A percentile compares a stretch with the other conserved stretches of the same genome.
These are phyloP conservation scores for Papilio dardanus DNA, from an alignment of 1,140 invertebrate genomes.

Conservation along the genomic window DNA sequence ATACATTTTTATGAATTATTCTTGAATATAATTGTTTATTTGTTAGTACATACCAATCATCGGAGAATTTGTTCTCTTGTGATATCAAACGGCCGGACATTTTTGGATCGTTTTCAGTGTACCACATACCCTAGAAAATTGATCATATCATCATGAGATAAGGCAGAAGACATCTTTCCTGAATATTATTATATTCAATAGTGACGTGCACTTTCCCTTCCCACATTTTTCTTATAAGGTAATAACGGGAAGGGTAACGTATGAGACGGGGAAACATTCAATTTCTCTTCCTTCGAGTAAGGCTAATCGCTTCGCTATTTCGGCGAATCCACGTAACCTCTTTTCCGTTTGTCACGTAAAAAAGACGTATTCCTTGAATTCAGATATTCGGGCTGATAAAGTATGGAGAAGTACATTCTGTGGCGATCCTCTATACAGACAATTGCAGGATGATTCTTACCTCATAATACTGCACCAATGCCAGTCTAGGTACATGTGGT, in stretches of 20 bases:
- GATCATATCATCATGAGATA: not conserved
- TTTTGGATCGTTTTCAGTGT: conserved; percentile 78
- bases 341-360: too few relatives aligned
- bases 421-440: too few relatives aligned
- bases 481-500: conserved; percentile 70
- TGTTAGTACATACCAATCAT: conserved; percentile 69
- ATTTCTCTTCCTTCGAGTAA: too few relatives aligned
- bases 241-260: too few relatives aligned
- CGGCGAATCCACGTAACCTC: too few relatives aligned
- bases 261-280: too few relatives aligned
- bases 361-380: not conserved
- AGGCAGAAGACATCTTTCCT: not conserved
- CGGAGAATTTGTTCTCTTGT: conserved; percentile 81
- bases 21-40: not conserved
- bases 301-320: too few relatives aligned
- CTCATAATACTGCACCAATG: conserved; percentile 84
- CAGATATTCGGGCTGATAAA: too few relatives aligned
- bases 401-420: too few relatives aligned
- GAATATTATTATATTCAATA: too few relatives aligned
- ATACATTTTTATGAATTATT: not conserved
- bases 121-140: conserved; percentile 82
- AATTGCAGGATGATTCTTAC: conserved; percentile 49
- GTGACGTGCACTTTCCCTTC: too few relatives aligned
- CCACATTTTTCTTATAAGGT: too few relatives aligned
- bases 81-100: conserved; percentile 79